Percentiles rank a stretch among this genome's conserved stretches.
Evolutionary conservation across 2,113 vertebrate genomes (phyloP).

Genomic region (Mobula birostris): DNA sequence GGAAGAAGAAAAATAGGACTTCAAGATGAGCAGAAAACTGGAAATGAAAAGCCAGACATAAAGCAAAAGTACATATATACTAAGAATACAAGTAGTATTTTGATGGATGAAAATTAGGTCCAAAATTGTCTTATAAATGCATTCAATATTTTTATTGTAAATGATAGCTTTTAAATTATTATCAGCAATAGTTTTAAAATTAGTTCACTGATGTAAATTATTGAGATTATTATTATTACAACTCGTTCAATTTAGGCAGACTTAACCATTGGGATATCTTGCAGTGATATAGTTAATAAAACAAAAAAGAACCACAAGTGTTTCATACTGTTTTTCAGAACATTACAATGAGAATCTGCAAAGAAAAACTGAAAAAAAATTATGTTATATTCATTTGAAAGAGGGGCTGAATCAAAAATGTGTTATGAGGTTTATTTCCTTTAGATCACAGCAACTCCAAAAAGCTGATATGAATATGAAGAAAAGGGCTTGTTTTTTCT

Average conservation of each 20-base stretch:
- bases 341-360: not conserved
- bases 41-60: not conserved
- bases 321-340: not conserved
- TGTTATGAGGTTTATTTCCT: not conserved
- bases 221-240: not conserved
- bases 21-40: not conserved
- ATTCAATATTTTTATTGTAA: not conserved
- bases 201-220: not conserved
- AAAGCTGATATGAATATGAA: conserved; percentile 34
- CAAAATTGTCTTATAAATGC: not conserved
- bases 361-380: not conserved
- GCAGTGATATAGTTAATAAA: not conserved
- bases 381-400: not conserved
- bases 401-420: not conserved
- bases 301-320: not conserved
- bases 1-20: conserved; percentile 7
- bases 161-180: not conserved
- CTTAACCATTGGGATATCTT: not conserved
- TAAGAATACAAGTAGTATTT: not conserved
- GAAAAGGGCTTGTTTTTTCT: conserved; percentile 51
- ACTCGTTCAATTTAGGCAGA: not conserved
- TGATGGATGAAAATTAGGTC: no score
- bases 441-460: no score
- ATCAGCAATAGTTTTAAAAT: not conserved
- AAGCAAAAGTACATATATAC: not conserved